Evolutionary conservation across 2,113 vertebrate genomes (phyloP), one percentile per base, ranked within the genome.

Genomic region (Halichoerus grypus): DNA sequence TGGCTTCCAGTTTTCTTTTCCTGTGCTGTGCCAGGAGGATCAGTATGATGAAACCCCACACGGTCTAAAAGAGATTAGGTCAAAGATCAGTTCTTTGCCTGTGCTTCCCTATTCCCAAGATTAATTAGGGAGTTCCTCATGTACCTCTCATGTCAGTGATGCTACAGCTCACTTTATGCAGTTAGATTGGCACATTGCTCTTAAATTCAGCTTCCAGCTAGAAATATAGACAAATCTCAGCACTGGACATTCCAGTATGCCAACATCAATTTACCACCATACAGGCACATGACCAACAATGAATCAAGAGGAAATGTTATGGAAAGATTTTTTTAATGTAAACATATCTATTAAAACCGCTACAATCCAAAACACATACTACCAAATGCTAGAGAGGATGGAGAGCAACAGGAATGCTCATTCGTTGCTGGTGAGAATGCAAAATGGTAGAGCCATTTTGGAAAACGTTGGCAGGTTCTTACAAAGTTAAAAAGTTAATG

Each of bases 101-200:
- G 46, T 0, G 8, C 26, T 21, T 11, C 14, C 7, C 22, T 4
- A 19, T n/a, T 85, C 12, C 57, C 59, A 33, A 46, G 80, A 77
- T 46, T 51, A 65, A 88, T 63, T 69, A 89, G 24, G 15, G 39
- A 46, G 28, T 28, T 65, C 46, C 31, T 57, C 19, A 0, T 12
- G 39, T 28, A 39, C 16, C n/a, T 57, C 10, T 11, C 49, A 2
- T 0, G 4, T n/a, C 55, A 26, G 31, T 0, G 6, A 57, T 7
- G 26, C 24, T 18, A 31, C 3, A 28, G 26, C 15, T 46, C 21
- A 9, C 13, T 39, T 42, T 2, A 14, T 13, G 49, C 10, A 1
- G 7, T 22, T 6, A 11, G 9, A 61, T 0, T 21, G 53, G 11
- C 33, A 51, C 5, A 19, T 26, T 49, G 24, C 28, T 36, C 63